These are phyloP conservation scores for Nymphicus hollandicus DNA, from an alignment of 2,113 vertebrate genomes.

Conservation along the genomic window DNA sequence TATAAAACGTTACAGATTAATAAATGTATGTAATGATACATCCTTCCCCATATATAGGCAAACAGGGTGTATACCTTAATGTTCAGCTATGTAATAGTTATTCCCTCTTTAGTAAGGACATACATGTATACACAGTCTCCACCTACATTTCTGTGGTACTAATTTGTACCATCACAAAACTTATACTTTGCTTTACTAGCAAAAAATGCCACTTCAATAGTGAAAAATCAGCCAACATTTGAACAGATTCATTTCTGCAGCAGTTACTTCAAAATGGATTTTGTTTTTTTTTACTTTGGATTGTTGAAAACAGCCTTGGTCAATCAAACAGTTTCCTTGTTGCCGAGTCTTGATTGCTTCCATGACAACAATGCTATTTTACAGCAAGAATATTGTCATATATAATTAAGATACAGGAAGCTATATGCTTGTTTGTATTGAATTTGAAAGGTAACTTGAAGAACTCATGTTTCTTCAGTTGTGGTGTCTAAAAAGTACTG, in stretches of 20 bases:
- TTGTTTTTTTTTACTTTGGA: not conserved
- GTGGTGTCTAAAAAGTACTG: not conserved
- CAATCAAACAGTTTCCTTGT: constrained; percentile 55
- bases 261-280: not conserved
- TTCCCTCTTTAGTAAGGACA: not conserved
- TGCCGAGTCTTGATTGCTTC: constrained; percentile 70
- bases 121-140: not conserved
- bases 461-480: constrained; percentile 32
- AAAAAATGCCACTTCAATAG: not conserved
- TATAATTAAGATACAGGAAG: constrained; percentile 67
- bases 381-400: constrained; percentile 53
- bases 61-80: not conserved
- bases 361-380: constrained; percentile 74
- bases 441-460: constrained; percentile 45
- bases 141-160: not conserved
- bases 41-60: not conserved
- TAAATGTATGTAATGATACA: not conserved
- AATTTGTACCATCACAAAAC: not conserved
- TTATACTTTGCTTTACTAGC: not conserved
- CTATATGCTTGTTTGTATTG: constrained; percentile 51
- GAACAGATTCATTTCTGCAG: not conserved
- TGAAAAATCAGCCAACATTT: not conserved
- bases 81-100: not conserved
- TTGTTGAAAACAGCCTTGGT: constrained; percentile 54
- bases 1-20: not conserved